Conservation (phyloP, 1,140 invertebrate genomes). For the Zaprionus nigranus region DNA sequence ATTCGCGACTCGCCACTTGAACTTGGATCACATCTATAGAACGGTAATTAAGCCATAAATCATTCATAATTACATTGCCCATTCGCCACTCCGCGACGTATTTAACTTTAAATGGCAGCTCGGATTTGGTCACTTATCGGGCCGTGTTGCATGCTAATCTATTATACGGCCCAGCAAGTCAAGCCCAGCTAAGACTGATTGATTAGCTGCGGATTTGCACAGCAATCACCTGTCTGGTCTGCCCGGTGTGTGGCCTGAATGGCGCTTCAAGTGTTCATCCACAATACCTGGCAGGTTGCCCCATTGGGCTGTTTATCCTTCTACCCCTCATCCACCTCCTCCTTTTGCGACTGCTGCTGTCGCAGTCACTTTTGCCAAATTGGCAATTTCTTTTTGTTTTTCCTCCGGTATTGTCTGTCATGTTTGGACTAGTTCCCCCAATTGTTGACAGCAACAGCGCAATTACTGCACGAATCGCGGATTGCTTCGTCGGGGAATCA, state of each 20-base stretch:
- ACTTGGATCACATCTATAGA: constrained; percentile 51
- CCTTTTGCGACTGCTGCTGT: neutral
- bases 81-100: constrained; percentile 43
- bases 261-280: constrained; percentile 48
- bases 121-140: neutral
- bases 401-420: constrained; percentile 30
- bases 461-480: constrained; percentile 65
- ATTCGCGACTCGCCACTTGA: neutral
- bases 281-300: constrained; percentile 27
- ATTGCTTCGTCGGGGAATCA: constrained; percentile 34
- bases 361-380: constrained; percentile 33
- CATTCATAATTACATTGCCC: constrained; percentile 54
- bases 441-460: constrained; percentile 56
- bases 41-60: constrained; percentile 74
- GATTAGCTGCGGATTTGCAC: constrained; percentile 60
- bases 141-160: constrained; percentile 11
- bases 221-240: constrained; percentile 53
- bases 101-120: constrained; percentile 56
- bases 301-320: neutral
- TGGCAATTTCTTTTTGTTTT: constrained; percentile 39
- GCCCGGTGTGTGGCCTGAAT: neutral
- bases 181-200: constrained; percentile 59
- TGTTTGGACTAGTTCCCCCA: constrained; percentile 11
- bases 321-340: neutral
- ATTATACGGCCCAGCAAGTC: constrained; percentile 20